phyloP scores from a whole-genome alignment of 2,888 invertebrate genomes.

The Dicyrtomina minuta region DNA sequence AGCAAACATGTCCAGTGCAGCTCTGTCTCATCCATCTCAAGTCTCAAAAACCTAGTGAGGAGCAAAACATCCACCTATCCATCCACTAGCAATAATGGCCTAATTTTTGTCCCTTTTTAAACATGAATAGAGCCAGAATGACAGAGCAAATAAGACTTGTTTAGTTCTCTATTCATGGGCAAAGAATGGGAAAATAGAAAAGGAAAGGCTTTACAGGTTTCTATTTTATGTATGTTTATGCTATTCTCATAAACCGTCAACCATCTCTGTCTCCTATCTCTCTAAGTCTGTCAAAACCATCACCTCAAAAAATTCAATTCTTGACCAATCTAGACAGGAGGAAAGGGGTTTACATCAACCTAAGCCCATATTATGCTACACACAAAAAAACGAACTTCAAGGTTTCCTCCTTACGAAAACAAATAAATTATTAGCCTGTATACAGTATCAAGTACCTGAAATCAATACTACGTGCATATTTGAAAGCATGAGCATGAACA shows the following conservation, averaged over 20 bases:
- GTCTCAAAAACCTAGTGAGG: slow-evolving; percentile 1
- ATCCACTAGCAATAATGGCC: slow-evolving; percentile 49
- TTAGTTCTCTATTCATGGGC: slow-evolving; percentile 50
- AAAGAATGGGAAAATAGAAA: slow-evolving; percentile 34
- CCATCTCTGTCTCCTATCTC: slow-evolving; percentile 1
- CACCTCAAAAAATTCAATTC: slow-evolving; percentile 14
- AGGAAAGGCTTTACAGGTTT: slow-evolving; percentile 29
- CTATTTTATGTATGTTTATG: slow-evolving; percentile 24
- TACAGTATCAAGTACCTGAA: no score
- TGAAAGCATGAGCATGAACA: no score
- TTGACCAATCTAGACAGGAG: slow-evolving; percentile 3
- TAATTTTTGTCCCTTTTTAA: slow-evolving; percentile 53
- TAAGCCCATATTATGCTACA: no score
- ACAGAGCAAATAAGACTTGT: slow-evolving; percentile 54
- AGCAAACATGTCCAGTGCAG: slow-evolving; percentile 24
- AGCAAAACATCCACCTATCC: slow-evolving; percentile 10
- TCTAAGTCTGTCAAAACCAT: slow-evolving; percentile 16
- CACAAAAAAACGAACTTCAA: no score
- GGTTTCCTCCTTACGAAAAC: no score
- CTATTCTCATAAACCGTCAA: slow-evolving; percentile 31
- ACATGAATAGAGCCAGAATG: slow-evolving; percentile 51
- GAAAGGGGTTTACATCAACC: no score
- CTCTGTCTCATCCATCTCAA: slow-evolving; percentile 23
- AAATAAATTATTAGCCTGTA: no score
- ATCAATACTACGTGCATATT: no score